Evolutionary conservation across 2,113 vertebrate species (phyloP).

Genomic region (Lipophrys pholis): DNA sequence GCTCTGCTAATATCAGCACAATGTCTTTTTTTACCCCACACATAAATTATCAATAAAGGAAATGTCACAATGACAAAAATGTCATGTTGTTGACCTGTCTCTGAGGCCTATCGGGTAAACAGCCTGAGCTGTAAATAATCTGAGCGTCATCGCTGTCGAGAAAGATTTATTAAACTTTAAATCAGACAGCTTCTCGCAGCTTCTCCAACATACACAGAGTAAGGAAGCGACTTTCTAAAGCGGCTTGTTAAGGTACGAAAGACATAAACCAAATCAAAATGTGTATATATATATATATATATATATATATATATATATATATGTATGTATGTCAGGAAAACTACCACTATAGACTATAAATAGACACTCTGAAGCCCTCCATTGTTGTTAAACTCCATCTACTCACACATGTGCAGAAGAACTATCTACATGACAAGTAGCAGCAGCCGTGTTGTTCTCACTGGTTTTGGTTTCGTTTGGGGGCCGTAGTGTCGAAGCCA

Average conservation of each 20-base stretch:
- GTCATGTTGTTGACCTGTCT: constrained; percentile 25
- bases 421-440: no score
- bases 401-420: no score
- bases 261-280: no score
- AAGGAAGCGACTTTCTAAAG: not conserved
- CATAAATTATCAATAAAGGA: constrained; percentile 68
- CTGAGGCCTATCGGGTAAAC: constrained; percentile 50
- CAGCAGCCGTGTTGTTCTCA: no score
- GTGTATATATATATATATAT: no score
- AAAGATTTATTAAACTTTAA: constrained; percentile 53
- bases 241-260: no score
- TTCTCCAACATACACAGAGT: not conserved
- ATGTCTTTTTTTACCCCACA: constrained; percentile 6
- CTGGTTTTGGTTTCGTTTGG: no score
- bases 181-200: constrained; percentile 25
- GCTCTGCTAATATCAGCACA: constrained; percentile 41
- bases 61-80: constrained; percentile 65
- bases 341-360: no score
- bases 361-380: no score
- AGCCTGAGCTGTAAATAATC: constrained; percentile 54
- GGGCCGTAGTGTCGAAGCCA: not conserved
- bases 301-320: no score
- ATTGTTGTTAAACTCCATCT: no score
- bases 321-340: no score
- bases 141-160: constrained; percentile 24